These are phyloP conservation scores for Leucophenga maculata DNA, from an alignment of 2,888 invertebrate genomes.

Conservation along the genomic window DNA sequence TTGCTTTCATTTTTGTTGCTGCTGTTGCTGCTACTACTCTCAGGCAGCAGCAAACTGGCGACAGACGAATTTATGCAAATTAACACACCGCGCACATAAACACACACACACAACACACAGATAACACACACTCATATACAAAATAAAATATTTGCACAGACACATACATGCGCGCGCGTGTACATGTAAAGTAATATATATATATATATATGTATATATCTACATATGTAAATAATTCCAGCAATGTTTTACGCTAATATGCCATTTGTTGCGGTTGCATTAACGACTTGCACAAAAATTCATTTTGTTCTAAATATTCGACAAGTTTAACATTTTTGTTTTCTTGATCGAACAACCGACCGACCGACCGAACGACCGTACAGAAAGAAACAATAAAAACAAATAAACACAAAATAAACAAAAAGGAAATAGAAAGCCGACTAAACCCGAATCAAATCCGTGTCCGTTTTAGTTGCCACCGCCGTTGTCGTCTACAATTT, in stretches of 20 bases:
- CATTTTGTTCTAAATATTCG: no score
- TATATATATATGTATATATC: not conserved
- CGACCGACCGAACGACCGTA: no score
- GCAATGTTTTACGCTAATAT: not conserved
- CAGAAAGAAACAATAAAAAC: not conserved
- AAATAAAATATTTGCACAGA: constrained; percentile 2
- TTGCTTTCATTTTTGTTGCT: constrained; percentile 10
- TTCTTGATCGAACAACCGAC: not conserved
- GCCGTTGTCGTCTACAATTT: constrained; percentile 27
- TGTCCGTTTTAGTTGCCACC: constrained; percentile 5
- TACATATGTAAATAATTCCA: not conserved
- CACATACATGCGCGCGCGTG: not conserved
- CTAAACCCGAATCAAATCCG: not conserved
- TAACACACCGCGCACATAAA: constrained; percentile 10
- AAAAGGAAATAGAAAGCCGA: not conserved
- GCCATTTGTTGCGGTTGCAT: no score
- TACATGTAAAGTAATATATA: not conserved
- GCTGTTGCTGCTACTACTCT: constrained; percentile 1
- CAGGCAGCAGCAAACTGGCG: not conserved
- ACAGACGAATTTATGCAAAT: constrained; percentile 6
- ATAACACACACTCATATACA: no score
- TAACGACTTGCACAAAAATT: no score
- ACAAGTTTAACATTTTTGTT: no score
- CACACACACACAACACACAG: no score
- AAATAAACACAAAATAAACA: not conserved